Percentiles rank a stretch among this genome's conserved stretches.
Evolutionary conservation across 64 coral and sea anemone species (phyloP).

Genomic region (Anthopleura sola): DNA sequence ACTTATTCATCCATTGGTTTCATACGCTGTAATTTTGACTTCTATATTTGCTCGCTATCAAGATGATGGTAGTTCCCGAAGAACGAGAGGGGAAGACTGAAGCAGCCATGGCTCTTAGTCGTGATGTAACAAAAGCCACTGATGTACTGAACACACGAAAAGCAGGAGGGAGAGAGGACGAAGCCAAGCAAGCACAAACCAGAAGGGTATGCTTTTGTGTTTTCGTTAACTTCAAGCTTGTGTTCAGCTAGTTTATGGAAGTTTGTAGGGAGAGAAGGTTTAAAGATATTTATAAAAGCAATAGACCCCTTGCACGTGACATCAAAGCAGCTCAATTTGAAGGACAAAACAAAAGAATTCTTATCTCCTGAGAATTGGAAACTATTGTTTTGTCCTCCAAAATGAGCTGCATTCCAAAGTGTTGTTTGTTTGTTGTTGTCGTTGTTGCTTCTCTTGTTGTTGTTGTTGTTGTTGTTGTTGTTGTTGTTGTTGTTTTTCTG

Average conservation of each 20-base stretch:
- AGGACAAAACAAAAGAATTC: no score
- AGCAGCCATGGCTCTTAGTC: constrained; percentile 53
- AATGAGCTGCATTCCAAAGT: no score
- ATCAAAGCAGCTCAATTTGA: no score
- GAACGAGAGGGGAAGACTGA: constrained; percentile 78
- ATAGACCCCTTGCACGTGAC: no score
- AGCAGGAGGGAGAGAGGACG: constrained; percentile 61
- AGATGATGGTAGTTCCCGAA: constrained; percentile 96
- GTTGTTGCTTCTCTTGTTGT: no score
- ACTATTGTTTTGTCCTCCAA: no score
- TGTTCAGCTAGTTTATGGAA: background rate
- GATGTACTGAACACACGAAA: constrained; percentile 73
- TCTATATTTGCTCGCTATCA: background rate
- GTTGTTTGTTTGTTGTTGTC: no score
- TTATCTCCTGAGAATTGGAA: no score
- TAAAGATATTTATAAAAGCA: background rate
- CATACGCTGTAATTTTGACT: background rate
- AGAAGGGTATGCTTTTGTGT: constrained; percentile 43
- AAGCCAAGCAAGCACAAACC: constrained; percentile 29
- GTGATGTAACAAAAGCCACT: constrained; percentile 83
- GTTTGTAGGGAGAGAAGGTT: no score
- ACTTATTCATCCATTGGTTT: no score
- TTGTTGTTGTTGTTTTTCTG: no score
- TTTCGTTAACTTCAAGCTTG: background rate
- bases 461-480: no score